Percentiles rank a stretch among this genome's conserved stretches.
Conservation (phyloP, 2,113 vertebrate genomes). For the Sorex fumeus region DNA sequence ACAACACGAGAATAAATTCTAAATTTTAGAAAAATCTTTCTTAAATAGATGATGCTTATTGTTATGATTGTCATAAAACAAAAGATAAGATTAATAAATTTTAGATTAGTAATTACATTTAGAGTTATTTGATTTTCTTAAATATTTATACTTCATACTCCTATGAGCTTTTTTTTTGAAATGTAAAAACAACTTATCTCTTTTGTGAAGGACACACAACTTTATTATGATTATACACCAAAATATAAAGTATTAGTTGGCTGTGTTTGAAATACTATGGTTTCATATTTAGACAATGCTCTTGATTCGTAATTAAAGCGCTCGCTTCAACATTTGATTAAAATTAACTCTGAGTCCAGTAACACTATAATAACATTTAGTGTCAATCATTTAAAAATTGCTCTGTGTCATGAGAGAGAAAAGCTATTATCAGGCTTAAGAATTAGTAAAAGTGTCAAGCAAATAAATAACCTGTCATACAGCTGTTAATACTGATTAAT, state of each 20-base stretch:
- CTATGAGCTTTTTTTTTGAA: conserved; percentile 1
- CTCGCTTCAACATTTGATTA: conserved; percentile 85
- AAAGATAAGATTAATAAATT: background rate
- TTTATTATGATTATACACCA: conserved; percentile 50
- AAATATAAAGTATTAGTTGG: conserved; percentile 74
- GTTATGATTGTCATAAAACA: background rate
- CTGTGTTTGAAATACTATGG: conserved; percentile 72
- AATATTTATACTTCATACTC: conserved; percentile 64
- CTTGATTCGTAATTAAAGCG: conserved; percentile 80
- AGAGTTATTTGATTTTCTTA: background rate
- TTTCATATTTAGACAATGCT: conserved; percentile 69
- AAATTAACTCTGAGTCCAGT: conserved; percentile 88
- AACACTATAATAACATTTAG: conserved; percentile 87
- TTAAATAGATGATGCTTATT: background rate
- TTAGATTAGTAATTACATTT: background rate
- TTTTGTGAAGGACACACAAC: conserved; percentile 62
- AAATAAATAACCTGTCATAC: conserved; percentile 84
- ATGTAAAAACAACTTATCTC: conserved; percentile 58
- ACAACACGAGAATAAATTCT: conserved; percentile 14
- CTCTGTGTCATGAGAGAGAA: conserved; percentile 83
- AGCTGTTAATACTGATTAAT: conserved; percentile 87
- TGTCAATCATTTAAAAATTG: conserved; percentile 89
- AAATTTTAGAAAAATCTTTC: background rate
- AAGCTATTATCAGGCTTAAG: conserved; percentile 85
- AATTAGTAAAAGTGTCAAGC: conserved; percentile 85